phyloP scores from a whole-genome alignment of 2,888 invertebrate species.

The Noctua pronuba region DNA sequence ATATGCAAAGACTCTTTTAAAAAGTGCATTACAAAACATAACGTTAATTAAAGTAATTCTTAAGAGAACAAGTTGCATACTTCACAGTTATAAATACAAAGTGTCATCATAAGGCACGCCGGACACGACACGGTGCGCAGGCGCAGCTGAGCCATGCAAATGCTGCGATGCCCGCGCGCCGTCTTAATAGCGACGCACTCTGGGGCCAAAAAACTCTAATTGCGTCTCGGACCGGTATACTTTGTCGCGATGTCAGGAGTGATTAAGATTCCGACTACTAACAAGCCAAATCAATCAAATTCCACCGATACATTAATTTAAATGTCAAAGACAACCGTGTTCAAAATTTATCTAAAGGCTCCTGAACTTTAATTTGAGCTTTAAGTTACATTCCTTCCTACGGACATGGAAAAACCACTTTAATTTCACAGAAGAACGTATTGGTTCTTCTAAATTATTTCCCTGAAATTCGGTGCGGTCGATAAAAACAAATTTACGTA shows the following conservation, averaged over 20 bases:
- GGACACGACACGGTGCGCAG: conserved; percentile 58
- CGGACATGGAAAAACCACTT: not conserved
- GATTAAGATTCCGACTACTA: conserved; percentile 61
- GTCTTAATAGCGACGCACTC: conserved; percentile 69
- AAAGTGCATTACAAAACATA: conserved; percentile 30
- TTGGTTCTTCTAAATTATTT: conserved; percentile 7
- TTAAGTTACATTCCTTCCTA: not conserved
- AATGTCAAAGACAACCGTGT: conserved; percentile 64
- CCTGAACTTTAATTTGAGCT: conserved; percentile 47
- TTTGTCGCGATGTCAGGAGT: conserved; percentile 67
- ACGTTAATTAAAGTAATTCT: conserved; percentile 46
- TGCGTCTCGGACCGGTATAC: conserved; percentile 68
- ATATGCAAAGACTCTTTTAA: conserved; percentile 3
- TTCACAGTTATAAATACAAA: conserved; percentile 70
- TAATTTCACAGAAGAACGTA: not conserved
- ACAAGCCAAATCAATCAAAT: conserved; percentile 73
- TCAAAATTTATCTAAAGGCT: conserved; percentile 38
- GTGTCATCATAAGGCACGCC: conserved; percentile 69
- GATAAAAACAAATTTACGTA: conserved; percentile 25
- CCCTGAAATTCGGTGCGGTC: conserved; percentile 20
- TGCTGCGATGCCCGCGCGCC: conserved; percentile 65
- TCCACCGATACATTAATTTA: conserved; percentile 65
- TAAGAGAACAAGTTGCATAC: conserved; percentile 43
- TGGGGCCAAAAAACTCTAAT: conserved; percentile 70
- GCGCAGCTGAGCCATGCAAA: conserved; percentile 71